Conservation (phyloP, 2,113 vertebrate species). For the Oplegnathus fasciatus region DNA sequence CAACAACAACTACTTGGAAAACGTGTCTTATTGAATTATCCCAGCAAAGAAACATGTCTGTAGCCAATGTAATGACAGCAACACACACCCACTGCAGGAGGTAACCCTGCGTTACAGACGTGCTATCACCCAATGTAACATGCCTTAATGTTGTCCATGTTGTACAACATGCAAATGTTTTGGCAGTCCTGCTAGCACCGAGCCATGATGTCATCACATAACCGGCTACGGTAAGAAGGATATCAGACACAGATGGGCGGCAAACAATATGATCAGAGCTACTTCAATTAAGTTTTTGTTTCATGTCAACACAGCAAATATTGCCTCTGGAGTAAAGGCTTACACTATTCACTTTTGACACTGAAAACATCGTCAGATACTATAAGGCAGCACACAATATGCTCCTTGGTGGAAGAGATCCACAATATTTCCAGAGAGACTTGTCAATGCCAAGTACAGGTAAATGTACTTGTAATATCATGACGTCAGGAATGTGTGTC, state of each 20-base stretch:
- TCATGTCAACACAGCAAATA: not conserved
- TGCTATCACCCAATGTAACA: not conserved
- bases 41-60: not conserved
- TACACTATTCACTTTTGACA: not conserved
- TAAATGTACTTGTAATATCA: not conserved
- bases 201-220: slow-evolving; percentile 19
- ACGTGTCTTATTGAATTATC: not conserved
- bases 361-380: not conserved
- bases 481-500: not conserved
- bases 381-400: not conserved
- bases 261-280: not conserved
- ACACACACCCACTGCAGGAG: slow-evolving; percentile 15
- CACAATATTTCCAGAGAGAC: not conserved
- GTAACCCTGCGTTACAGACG: not conserved
- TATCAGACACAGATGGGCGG: not conserved
- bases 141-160: not conserved
- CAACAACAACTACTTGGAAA: not conserved
- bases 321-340: not conserved
- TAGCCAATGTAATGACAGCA: not conserved
- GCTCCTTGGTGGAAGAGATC: not conserved
- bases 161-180: slow-evolving; percentile 22
- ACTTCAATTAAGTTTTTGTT: not conserved
- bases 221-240: not conserved
- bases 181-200: not conserved
- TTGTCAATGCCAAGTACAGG: not conserved